A percentile compares a stretch with the other conserved stretches of the same genome.
These are phyloP conservation scores for Uria aalge DNA, from an alignment of 2,113 vertebrate genomes.

Conservation along the genomic window DNA sequence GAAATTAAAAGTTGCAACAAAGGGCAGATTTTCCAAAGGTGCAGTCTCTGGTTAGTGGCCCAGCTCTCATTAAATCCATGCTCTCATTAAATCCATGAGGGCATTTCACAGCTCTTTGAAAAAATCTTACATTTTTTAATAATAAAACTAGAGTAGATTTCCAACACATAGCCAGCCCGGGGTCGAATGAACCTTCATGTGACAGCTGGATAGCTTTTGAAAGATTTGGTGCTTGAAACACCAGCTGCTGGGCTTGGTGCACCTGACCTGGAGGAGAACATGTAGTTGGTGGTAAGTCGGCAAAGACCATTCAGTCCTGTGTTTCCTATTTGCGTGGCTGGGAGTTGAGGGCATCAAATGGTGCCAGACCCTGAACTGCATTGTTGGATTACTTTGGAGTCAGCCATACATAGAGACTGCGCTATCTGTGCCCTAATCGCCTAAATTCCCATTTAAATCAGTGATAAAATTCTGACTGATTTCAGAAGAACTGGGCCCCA, in stretches of 20 bases:
- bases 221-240: neutral
- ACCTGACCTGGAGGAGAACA: rapidly evolving
- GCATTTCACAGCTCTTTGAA: neutral
- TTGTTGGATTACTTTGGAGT: neutral
- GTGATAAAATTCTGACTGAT: neutral
- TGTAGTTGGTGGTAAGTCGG: rapidly evolving
- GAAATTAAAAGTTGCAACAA: neutral
- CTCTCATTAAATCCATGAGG: neutral
- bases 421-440: neutral
- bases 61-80: neutral
- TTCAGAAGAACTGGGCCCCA: neutral
- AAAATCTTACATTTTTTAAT: neutral
- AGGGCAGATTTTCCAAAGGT: neutral
- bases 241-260: neutral
- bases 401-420: neutral
- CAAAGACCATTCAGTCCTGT: neutral
- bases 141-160: neutral
- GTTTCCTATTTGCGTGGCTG: neutral
- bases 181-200: neutral
- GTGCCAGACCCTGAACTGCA: neutral
- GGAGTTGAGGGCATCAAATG: neutral
- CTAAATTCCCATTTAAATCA: neutral
- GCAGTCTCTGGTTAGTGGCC: neutral
- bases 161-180: neutral
- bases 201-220: neutral